phyloP scores from a whole-genome alignment of 30 jellyfish, hydroid and myxozoan species.

The Chrysaora quinquecirrha region DNA sequence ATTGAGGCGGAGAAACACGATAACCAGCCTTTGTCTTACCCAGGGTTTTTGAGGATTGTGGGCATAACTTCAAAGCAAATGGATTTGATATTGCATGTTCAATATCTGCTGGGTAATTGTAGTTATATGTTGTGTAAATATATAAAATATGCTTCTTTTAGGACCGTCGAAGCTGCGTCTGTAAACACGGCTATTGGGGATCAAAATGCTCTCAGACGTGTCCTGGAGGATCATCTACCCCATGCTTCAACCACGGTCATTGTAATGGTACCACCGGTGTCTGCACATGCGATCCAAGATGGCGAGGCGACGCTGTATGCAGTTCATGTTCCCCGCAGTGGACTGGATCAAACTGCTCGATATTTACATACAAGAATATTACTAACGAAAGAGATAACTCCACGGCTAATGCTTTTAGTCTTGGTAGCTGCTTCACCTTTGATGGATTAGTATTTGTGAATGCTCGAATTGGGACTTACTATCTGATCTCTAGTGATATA shows the following conservation, averaged over 20 bases:
- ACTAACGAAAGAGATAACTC: not conserved
- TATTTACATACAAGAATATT: constrained; percentile 3
- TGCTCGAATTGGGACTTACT: constrained; percentile 11
- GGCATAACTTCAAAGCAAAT: too few relatives aligned
- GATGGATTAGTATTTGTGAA: constrained; percentile 39
- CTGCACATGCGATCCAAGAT: constrained; percentile 68
- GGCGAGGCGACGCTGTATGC: constrained; percentile 59
- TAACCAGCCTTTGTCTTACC: too few relatives aligned
- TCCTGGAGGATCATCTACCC: constrained; percentile 64
- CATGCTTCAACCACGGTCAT: constrained; percentile 53
- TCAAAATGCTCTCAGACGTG: constrained; percentile 26
- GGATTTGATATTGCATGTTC: too few relatives aligned
- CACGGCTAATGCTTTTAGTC: constrained; percentile 46
- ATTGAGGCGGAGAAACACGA: too few relatives aligned
- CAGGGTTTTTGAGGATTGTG: too few relatives aligned
- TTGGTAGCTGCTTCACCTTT: constrained; percentile 37
- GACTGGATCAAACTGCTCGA: constrained; percentile 67
- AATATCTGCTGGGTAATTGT: too few relatives aligned
- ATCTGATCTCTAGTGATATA: constrained; percentile 8
- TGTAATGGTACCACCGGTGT: constrained; percentile 44
- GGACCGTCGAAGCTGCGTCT: constrained; percentile 31
- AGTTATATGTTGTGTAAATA: too few relatives aligned
- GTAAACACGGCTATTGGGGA: constrained; percentile 72
- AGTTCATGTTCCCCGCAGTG: constrained; percentile 40
- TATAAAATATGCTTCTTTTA: too few relatives aligned